Evolutionary conservation across 2,888 invertebrate genomes (phyloP).

Genomic region (Allophyes oxyacanthae): DNA sequence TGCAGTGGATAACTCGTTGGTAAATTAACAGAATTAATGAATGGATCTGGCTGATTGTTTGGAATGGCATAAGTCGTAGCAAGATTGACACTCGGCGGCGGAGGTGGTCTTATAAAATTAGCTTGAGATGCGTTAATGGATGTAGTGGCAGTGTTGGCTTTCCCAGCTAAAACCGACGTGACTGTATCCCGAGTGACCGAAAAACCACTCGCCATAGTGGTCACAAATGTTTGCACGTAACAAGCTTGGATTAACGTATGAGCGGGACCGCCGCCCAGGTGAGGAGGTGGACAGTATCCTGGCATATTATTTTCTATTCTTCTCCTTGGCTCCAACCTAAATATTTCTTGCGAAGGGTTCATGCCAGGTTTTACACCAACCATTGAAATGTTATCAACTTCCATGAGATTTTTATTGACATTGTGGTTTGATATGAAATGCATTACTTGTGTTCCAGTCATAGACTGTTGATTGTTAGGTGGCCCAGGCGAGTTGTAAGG

Average conservation of each 20-base stretch:
- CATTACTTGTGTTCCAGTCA: constrained; percentile 84
- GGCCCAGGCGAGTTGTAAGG: constrained; percentile 82
- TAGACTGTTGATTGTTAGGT: constrained; percentile 67
- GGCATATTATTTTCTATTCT: constrained; percentile 81
- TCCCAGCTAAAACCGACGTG: constrained; percentile 93
- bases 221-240: constrained; percentile 83
- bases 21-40: constrained; percentile 83
- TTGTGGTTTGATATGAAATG: constrained; percentile 87
- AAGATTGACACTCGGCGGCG: constrained; percentile 81
- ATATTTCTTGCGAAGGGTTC: constrained; percentile 71
- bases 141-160: constrained; percentile 93
- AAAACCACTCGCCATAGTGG: constrained; percentile 91
- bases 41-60: constrained; percentile 84
- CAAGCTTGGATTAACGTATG: constrained; percentile 81
- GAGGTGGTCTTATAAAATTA: constrained; percentile 80
- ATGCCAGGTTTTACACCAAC: constrained; percentile 80
- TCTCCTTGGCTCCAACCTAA: constrained; percentile 71
- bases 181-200: constrained; percentile 94
- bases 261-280: constrained; percentile 83
- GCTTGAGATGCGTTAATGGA: constrained; percentile 91
- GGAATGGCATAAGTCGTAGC: constrained; percentile 84
- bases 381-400: constrained; percentile 87
- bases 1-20: constrained; percentile 83
- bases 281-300: constrained; percentile 85
- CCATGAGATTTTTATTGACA: constrained; percentile 86